Evolutionary conservation across 2,888 invertebrate species (phyloP).

Genomic region (Cyclophora punctaria): DNA sequence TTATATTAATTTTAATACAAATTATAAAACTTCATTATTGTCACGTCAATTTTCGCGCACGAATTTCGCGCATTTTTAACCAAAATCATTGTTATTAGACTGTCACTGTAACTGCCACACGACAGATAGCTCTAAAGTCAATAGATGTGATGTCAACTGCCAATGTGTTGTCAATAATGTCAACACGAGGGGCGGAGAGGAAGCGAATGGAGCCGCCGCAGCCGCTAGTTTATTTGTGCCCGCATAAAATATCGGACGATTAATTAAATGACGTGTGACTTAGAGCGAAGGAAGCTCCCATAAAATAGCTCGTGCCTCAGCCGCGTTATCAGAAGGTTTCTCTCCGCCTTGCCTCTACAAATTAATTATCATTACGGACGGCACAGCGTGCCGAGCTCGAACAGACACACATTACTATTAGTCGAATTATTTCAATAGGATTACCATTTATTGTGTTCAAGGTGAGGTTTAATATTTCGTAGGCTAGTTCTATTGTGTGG

Average conservation of each 20-base stretch:
- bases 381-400: constrained; percentile 19
- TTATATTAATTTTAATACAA: no score
- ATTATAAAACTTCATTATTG: no score
- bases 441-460: constrained; percentile 25
- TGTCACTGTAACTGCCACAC: no score
- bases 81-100: no score
- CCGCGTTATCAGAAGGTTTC: constrained; percentile 33
- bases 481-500: not conserved
- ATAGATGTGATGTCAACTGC: no score
- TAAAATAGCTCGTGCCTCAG: constrained; percentile 30
- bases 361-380: constrained; percentile 26
- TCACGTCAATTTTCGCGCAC: no score
- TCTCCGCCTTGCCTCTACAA: constrained; percentile 18
- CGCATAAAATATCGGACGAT: not conserved
- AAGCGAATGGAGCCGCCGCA: not conserved
- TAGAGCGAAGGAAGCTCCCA: constrained; percentile 24
- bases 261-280: constrained; percentile 16
- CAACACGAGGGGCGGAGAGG: not conserved
- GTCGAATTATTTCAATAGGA: constrained; percentile 13
- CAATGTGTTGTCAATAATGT: not conserved
- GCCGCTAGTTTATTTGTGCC: no score
- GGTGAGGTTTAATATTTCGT: constrained; percentile 33
- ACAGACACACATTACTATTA: constrained; percentile 12
- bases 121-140: no score
- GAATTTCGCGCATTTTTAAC: no score